Evolutionary conservation across 2,888 invertebrate genomes (phyloP), one percentile per base, ranked within the genome.

Genomic region (Dicycla oo): DNA sequence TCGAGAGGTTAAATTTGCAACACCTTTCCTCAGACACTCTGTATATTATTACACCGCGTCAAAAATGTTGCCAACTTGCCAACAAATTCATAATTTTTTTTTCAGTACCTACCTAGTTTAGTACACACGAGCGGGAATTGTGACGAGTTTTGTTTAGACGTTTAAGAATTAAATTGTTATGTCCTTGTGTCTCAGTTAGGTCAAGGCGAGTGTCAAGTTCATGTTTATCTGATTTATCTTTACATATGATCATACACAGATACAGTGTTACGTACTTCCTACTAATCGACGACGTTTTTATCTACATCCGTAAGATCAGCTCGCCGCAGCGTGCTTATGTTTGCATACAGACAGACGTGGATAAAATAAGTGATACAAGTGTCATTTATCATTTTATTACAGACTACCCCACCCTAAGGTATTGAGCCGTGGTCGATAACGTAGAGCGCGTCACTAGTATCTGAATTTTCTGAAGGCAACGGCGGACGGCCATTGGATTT

Each of bases 251-350:
- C 45, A 51, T 23, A 69, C 30, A 40, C 15, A 78, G 70, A 78
- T 78, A 47, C 20, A 45, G 30, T 23, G 13, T 30, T 69, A 43
- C 26, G 6, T 30, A 49, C n/a, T 49, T 26, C 38, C 34, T 73
- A 20, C 34, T 34, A 34, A 34, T 6, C 34, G 34, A 34, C 34
- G 34, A 34, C 20, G 40, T 23, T 30, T 49, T 73, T 79, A 74
- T 73, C 45, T 74, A 75, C 62, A 80, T 80, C 62, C 49, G 38
- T 38, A 43, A 18, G 38, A 67, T 67, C 66, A 81, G 66, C 45
- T 56, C 13, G 26, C 18, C 4, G 60, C 8, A 13, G 13, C 67
- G 60, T 76, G 81, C 45, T 45, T 23, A n/a, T 75, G 38, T 81
- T 75, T 81, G 60, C 23, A 40, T 61, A 57, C n/a, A 34, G 20